A percentile compares a stretch with the other conserved stretches of the same genome.
Evolutionary conservation across 2,888 invertebrate genomes (phyloP).

Genomic region (Conomelus anceps): DNA sequence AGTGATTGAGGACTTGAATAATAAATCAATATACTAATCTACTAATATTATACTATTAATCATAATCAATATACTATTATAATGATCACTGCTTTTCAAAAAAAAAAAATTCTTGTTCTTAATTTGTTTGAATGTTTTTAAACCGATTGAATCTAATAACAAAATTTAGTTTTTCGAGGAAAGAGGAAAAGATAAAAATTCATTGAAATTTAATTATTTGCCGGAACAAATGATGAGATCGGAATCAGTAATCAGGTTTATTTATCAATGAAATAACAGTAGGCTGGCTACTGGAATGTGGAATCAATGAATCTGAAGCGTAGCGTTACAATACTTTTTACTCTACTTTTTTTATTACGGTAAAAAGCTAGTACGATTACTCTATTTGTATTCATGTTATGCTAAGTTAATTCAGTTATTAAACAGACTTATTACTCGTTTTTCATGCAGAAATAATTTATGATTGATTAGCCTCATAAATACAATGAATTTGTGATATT

Average conservation of each 20-base stretch:
- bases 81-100: too few species aligned
- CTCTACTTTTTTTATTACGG: background rate
- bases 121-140: too few species aligned
- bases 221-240: background rate
- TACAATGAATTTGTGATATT: background rate
- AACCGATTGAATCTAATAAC: too few species aligned
- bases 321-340: background rate
- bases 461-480: background rate
- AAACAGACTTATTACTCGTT: background rate
- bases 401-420: background rate
- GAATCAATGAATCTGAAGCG: background rate
- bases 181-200: background rate
- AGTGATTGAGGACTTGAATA: too few species aligned
- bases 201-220: background rate
- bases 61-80: too few species aligned
- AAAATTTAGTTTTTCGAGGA: background rate
- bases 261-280: background rate
- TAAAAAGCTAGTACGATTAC: background rate
- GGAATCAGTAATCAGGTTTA: background rate
- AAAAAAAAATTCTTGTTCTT: too few species aligned
- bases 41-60: too few species aligned
- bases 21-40: too few species aligned
- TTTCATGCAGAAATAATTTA: background rate
- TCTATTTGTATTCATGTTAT: background rate
- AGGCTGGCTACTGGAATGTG: too few species aligned